Evolutionary conservation across 92 coral and sea anemone genomes (phyloP), one percentile per base, ranked within the genome.

Genomic region (Palythoa heliodiscus): DNA sequence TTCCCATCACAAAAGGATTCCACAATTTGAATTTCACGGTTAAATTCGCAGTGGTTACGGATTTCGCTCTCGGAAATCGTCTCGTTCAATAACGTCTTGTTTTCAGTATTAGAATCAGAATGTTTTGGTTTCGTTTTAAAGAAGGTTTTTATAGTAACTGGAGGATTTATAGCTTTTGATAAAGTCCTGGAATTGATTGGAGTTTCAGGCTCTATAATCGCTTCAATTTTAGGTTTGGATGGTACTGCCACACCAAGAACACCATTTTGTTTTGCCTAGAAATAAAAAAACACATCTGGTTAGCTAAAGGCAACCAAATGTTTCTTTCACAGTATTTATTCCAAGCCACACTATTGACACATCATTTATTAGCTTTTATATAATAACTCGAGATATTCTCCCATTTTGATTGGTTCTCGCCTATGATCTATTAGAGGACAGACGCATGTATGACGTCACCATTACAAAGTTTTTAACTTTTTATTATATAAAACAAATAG

Each of bases 101-200:
- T 71, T 24, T 80, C 68, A 25, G 39, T 74, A 43, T 72, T 75
- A 11, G 40, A 39, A 52, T 57, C 72, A 48, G 19, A 24, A 50
- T 29, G 71, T 43, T 75, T 63, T 77, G 22, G 25, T 60, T 87
- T 89, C 4, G 98, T 95, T 63, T 78, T 92, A 75, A 96, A 96
- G 83, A 94, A 96, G 76, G 86, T 94, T 77, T 89, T 92, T 14
- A 96, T 96, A 15, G 98, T 96, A 10, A 92, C 86, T 2, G 95
- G 98, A 1, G 99, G 98, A n/a, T 89, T 94, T 57, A 92, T 85
- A 5, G 99, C 98, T 87, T 90, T 94, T 12, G 89, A 85, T 68
- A 96, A 87, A 48, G 95, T 89, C 77, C 95, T 93, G 38, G 76
- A 15, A 64, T 94, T 94, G 37, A 96, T 89, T 24, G 90, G 89